phyloP scores from a whole-genome alignment of 2,888 invertebrate species.

The Sarcophaga rosellei region DNA sequence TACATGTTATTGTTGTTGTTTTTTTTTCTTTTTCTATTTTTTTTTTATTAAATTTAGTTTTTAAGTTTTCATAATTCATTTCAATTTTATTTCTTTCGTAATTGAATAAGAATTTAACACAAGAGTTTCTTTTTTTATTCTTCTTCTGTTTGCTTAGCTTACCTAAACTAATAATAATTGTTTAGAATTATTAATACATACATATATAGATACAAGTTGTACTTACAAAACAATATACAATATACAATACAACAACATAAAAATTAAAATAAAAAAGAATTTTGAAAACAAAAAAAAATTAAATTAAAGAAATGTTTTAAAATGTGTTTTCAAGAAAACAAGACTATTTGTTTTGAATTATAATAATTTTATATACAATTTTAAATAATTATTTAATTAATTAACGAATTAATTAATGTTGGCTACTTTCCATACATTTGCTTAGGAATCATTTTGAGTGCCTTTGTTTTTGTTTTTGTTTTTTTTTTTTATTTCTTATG shows the following conservation, averaged over 20 bases:
- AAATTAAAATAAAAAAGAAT: slow-evolving; percentile 15
- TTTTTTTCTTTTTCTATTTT: neutral
- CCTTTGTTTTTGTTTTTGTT: slow-evolving; percentile 28
- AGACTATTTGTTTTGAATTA: too few relatives aligned
- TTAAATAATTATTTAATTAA: slow-evolving; percentile 17
- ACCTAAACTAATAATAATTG: slow-evolving; percentile 4
- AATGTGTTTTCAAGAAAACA: too few relatives aligned
- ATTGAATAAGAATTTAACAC: slow-evolving; percentile 42
- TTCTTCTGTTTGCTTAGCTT: neutral
- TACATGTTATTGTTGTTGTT: slow-evolving; percentile 33
- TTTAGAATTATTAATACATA: slow-evolving; percentile 39
- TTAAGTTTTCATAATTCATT: slow-evolving; percentile 16
- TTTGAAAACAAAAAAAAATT: neutral
- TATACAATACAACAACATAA: slow-evolving; percentile 22
- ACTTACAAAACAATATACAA: slow-evolving; percentile 6
- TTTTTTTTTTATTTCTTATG: slow-evolving; percentile 47
- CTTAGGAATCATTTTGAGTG: slow-evolving; percentile 67
- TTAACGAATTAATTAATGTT: slow-evolving; percentile 21
- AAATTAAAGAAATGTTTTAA: neutral
- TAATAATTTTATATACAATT: slow-evolving; percentile 39
- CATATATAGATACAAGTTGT: slow-evolving; percentile 15
- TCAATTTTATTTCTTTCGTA: neutral
- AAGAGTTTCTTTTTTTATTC: slow-evolving; percentile 17
- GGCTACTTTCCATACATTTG: neutral
- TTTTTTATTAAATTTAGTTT: neutral